Conservation (phyloP, 1,140 invertebrate genomes). For the Magallana gigas region DNA sequence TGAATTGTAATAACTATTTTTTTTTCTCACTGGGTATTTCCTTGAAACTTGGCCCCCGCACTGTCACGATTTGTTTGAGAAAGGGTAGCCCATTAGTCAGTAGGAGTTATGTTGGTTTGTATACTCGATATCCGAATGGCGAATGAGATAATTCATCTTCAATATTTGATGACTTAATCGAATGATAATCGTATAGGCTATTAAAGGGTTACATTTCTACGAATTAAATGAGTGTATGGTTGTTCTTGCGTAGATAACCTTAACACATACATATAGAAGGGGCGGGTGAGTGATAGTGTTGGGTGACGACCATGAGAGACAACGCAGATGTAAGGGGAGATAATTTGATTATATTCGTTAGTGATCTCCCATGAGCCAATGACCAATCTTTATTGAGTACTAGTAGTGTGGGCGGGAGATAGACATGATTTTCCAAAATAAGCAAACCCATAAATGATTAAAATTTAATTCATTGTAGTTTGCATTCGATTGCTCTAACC, state of each 20-base stretch:
- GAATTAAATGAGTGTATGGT: background rate
- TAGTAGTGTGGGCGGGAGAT: too few relatives aligned
- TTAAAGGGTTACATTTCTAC: background rate
- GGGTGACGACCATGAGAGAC: too few relatives aligned
- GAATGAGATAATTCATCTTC: background rate
- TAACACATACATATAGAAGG: background rate
- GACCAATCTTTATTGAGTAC: too few relatives aligned
- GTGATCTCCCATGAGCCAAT: too few relatives aligned
- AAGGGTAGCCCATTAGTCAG: background rate
- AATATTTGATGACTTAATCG: background rate
- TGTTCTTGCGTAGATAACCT: background rate
- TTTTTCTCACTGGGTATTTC: background rate
- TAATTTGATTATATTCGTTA: too few relatives aligned
- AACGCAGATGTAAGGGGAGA: too few relatives aligned
- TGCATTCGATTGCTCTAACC: too few relatives aligned
- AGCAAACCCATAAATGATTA: too few relatives aligned
- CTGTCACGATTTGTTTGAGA: slow-evolving; percentile 12
- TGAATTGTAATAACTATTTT: background rate
- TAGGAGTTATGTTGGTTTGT: background rate
- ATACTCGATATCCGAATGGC: background rate
- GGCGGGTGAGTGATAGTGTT: too few relatives aligned
- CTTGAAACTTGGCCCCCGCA: background rate
- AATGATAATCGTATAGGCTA: background rate
- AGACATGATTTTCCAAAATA: too few relatives aligned
- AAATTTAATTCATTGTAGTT: too few relatives aligned